phyloP scores from a whole-genome alignment of 2,113 vertebrate genomes.

The Dipodomys stephensi region DNA sequence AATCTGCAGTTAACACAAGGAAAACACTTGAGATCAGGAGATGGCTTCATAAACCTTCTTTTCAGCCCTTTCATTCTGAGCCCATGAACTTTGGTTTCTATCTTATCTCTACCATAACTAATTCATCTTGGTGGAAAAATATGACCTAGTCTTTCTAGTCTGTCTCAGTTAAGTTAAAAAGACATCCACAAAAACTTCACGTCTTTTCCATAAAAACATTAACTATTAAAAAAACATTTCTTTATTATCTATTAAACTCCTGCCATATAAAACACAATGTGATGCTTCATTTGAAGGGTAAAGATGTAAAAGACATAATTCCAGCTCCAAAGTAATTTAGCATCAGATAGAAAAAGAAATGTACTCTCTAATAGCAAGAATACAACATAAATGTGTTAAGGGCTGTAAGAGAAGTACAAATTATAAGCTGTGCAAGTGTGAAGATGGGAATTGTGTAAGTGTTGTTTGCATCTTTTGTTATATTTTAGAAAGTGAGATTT shows the following conservation, averaged over 20 bases:
- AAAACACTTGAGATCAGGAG: background rate
- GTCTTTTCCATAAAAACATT: background rate
- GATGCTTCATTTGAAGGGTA: background rate
- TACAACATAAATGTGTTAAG: background rate
- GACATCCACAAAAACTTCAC: background rate
- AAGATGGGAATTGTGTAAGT: background rate
- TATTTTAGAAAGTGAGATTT: background rate
- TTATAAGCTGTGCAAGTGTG: background rate
- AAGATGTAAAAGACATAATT: background rate
- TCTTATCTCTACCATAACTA: background rate
- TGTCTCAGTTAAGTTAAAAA: slow-evolving; percentile 20
- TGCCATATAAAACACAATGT: background rate
- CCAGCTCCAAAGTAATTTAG: background rate
- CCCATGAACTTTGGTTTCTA: background rate
- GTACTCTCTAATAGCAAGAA: background rate
- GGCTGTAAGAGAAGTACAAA: background rate
- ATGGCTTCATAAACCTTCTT: background rate
- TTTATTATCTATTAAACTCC: background rate
- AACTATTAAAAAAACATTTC: background rate
- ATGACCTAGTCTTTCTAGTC: background rate
- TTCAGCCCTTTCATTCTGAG: background rate
- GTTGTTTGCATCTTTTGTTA: background rate
- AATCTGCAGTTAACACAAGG: background rate
- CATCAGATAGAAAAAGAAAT: background rate
- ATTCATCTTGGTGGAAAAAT: background rate